Percentiles rank a stretch among this genome's conserved stretches.
Conservation (phyloP, 2,888 invertebrate genomes). For the Cryptosula pallasiana region DNA sequence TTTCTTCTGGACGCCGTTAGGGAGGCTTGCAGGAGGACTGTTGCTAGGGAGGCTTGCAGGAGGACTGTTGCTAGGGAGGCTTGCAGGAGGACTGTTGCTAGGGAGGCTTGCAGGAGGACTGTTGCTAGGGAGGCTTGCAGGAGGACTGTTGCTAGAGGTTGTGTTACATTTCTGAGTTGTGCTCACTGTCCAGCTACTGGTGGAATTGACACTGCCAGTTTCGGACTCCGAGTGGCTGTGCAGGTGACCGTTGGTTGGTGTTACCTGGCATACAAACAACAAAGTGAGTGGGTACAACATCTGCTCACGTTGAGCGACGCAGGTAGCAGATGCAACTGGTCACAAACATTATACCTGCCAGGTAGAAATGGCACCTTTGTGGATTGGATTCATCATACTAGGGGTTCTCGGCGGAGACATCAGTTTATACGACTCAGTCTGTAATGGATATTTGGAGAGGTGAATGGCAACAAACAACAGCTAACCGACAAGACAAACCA, state of each 20-base stretch:
- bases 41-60: background rate
- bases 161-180: background rate
- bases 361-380: background rate
- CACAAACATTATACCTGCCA: conserved; percentile 10
- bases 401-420: background rate
- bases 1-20: too few species aligned
- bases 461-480: too few species aligned
- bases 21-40: background rate
- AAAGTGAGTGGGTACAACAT: too few species aligned
- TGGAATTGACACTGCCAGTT: conserved; percentile 45
- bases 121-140: background rate
- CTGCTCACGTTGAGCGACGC: too few species aligned
- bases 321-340: too few species aligned
- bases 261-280: background rate
- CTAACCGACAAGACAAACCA: too few species aligned
- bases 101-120: background rate
- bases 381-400: background rate
- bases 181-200: conserved; percentile 47
- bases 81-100: background rate
- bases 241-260: background rate
- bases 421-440: too few species aligned
- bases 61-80: background rate
- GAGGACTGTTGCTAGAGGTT: background rate
- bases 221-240: background rate
- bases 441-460: too few species aligned